Conservation (phyloP, 2,888 invertebrate species). For the Drosophila borborema region DNA sequence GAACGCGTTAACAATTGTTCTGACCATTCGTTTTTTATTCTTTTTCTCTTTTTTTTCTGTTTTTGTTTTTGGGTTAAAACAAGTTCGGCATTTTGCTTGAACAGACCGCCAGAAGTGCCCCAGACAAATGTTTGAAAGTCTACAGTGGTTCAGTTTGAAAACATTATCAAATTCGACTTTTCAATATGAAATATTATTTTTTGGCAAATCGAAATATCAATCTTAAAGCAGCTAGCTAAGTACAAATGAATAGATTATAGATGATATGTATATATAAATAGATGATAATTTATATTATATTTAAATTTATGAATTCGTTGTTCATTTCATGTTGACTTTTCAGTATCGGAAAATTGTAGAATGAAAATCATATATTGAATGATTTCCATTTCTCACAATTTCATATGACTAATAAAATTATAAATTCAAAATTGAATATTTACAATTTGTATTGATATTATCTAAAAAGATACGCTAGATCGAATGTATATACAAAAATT, state of each 20-base stretch:
- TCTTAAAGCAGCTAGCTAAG: too few relatives aligned
- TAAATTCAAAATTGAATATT: too few relatives aligned
- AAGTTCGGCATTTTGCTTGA: constrained; percentile 75
- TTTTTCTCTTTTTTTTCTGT: constrained; percentile 7
- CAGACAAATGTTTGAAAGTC: constrained; percentile 27
- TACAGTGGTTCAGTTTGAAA: constrained; percentile 31
- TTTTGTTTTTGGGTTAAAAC: constrained; percentile 54
- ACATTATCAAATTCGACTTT: not conserved
- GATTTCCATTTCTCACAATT: not conserved
- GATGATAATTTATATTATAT: not conserved
- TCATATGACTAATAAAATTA: not conserved
- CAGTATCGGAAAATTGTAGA: too few relatives aligned
- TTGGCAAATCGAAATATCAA: not conserved
- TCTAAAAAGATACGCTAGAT: too few relatives aligned
- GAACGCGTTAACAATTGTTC: constrained; percentile 80
- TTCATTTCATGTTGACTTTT: too few relatives aligned
- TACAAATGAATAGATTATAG: too few relatives aligned
- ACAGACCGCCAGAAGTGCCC: constrained; percentile 55
- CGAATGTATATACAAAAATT: too few relatives aligned
- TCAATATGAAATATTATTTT: not conserved
- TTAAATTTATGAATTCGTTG: not conserved
- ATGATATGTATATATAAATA: too few relatives aligned
- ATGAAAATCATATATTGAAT: too few relatives aligned
- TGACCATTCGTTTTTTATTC: constrained; percentile 50
- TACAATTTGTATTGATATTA: too few relatives aligned